Conservation (phyloP, 2,888 invertebrate species). For the Ochropleura plecta region DNA sequence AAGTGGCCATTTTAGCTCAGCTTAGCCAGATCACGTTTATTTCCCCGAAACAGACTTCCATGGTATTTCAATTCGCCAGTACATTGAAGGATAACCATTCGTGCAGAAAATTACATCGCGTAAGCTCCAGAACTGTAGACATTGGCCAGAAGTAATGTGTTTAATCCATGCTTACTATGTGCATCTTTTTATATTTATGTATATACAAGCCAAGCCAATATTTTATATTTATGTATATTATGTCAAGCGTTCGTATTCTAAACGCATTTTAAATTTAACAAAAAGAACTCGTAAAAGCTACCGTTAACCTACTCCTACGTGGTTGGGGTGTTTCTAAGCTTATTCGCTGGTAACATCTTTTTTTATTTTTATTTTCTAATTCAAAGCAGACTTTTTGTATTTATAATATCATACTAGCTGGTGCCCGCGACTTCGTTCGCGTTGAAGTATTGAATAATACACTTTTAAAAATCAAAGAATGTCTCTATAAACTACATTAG, state of each 20-base stretch:
- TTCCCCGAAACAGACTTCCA: background rate
- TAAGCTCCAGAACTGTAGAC: background rate
- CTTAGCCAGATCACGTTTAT: background rate
- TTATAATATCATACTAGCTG: background rate
- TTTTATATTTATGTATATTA: conserved; percentile 19
- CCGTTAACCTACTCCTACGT: background rate
- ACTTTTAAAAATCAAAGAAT: no score
- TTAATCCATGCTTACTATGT: conserved; percentile 11
- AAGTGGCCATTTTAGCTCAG: no score
- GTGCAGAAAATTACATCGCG: conserved; percentile 41
- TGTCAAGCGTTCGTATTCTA: background rate
- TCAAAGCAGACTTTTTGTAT: no score
- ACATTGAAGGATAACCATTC: conserved; percentile 7
- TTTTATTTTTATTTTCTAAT: conserved; percentile 7
- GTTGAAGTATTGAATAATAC: no score
- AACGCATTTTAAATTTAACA: no score
- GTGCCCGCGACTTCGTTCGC: no score
- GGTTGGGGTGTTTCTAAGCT: background rate
- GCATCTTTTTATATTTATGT: conserved; percentile 18
- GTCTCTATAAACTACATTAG: no score
- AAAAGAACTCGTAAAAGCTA: conserved; percentile 15
- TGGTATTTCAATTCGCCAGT: background rate
- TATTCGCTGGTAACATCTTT: background rate
- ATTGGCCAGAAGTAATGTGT: conserved; percentile 38
- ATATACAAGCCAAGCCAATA: conserved; percentile 6